Conservation (phyloP, 2,888 invertebrate genomes). For the Lasioglossum lativentre region DNA sequence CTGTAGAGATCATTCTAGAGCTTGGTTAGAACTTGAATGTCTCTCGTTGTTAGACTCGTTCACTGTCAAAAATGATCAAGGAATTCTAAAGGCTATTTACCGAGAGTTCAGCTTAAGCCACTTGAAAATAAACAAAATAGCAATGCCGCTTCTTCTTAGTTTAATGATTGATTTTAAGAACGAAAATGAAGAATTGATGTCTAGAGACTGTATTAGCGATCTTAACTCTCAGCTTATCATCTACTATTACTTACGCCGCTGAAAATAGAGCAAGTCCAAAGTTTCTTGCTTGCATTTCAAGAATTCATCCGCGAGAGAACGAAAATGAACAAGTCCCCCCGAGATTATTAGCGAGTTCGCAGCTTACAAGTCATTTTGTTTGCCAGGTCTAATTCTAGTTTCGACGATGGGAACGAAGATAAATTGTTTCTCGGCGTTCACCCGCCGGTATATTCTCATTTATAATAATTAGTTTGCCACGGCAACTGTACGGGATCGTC, state of each 20-base stretch:
- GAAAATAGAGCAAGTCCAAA: background rate
- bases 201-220: background rate
- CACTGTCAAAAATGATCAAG: background rate
- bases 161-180: background rate
- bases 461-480: background rate
- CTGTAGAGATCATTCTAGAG: too few species aligned
- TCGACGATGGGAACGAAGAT: background rate
- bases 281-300: background rate
- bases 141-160: background rate
- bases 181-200: background rate
- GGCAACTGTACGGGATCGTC: background rate
- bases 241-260: background rate
- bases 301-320: background rate
- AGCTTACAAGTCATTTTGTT: background rate
- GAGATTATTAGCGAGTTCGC: slow-evolving; percentile 1
- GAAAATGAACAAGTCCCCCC: background rate
- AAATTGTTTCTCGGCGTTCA: background rate
- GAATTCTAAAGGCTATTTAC: background rate
- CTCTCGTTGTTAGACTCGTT: background rate
- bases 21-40: too few species aligned
- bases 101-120: background rate
- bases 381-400: slow-evolving; percentile 2
- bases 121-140: background rate
- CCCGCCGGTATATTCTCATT: background rate
- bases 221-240: background rate